phyloP scores from a whole-genome alignment of 1,140 invertebrate species.

The Homalodisca vitripennis region DNA sequence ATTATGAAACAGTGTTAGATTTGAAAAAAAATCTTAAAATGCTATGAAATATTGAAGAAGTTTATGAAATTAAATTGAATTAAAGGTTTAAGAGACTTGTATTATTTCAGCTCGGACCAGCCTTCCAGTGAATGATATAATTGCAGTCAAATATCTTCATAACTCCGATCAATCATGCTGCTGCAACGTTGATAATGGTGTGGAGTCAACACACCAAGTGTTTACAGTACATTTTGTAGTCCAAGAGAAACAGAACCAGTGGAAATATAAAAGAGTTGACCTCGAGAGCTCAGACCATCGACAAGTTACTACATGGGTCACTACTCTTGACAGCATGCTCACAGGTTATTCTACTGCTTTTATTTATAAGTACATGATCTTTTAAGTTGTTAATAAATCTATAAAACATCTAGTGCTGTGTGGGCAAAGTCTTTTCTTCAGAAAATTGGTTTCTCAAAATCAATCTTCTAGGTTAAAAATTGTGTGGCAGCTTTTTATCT shows the following conservation, averaged over 20 bases:
- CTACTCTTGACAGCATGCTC: constrained; percentile 56
- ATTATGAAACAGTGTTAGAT: neutral
- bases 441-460: neutral
- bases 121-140: constrained; percentile 54
- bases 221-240: constrained; percentile 63
- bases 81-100: too few relatives aligned
- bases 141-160: constrained; percentile 53
- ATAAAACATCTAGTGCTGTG: constrained; percentile 37
- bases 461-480: too few relatives aligned
- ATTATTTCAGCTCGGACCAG: constrained; percentile 53
- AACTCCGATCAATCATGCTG: constrained; percentile 43
- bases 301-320: constrained; percentile 62
- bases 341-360: constrained; percentile 45
- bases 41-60: neutral
- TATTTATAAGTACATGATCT: neutral
- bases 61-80: neutral
- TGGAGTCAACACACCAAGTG: constrained; percentile 29
- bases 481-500: too few relatives aligned
- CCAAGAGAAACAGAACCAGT: constrained; percentile 57
- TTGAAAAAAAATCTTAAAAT: neutral
- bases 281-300: constrained; percentile 60
- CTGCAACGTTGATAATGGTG: constrained; percentile 3
- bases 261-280: constrained; percentile 57
- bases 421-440: constrained; percentile 25
- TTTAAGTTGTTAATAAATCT: neutral